Evolutionary conservation across 2,888 invertebrate species (phyloP), one percentile per base, ranked within the genome.

Genomic region (Girardia tigrina): DNA sequence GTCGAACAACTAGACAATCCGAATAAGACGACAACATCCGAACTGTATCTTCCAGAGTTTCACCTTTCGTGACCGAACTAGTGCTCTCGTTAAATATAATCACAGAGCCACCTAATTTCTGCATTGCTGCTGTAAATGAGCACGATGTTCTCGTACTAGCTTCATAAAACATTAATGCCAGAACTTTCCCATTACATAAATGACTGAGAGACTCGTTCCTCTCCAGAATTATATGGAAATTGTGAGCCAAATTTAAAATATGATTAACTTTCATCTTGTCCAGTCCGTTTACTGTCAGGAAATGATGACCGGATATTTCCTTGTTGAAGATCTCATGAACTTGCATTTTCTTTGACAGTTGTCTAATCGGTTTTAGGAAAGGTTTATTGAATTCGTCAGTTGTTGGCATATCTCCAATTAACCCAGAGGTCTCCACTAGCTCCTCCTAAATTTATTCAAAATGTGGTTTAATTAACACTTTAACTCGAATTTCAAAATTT

Each of bases 81-180:
- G 89, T 90, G 0, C 89, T 88, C 79, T 91, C 90, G 82, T 95
- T 91, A 85, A 95, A 91, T 81, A 90, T 88, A 79, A 94, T 89
- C 0, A 97, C 93, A 27, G 89, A 88, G 0, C 97, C 98, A 6
- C 98, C 98, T 2, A 99, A 88, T 78, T 95, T 87, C 83, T 92
- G 90, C 93, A 97, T 95, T 0, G 98, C 98, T 0, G 92, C 91
- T 0, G 91, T 88, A 86, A 99, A 99, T 82, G 95, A 97, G 83
- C 92, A 91, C 80, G 90, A 90, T 0, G 98, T 98, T 77, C 98
- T 88, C 0, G 98, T 99, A 82, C 94, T 95, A 0, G 90, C 93
- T 87, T 99, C 98, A 85, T 93, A 98, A 85, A 98, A 98, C 82
- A 98, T 89, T 0, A 91, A 91, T 1, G 94, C 91, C 91, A 98